Base-by-base conservation (phyloP, 2,888 invertebrate genomes). In the Drosophila greeni region DNA sequence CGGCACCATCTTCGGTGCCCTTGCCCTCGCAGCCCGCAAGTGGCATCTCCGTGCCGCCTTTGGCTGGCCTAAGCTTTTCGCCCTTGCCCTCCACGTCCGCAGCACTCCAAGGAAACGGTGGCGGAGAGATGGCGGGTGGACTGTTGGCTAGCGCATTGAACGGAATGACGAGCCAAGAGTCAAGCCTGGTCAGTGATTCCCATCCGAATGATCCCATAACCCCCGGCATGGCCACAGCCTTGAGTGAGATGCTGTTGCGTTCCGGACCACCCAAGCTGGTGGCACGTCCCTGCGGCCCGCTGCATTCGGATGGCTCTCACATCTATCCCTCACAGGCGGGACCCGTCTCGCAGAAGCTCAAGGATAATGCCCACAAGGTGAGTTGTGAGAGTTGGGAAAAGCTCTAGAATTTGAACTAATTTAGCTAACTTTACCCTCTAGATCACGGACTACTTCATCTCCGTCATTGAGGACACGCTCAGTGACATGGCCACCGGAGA, bases 391-490 rank as follows among this genome's bases (percentile, higher is more conserved):
- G 75, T 51, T 36, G 14, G 29, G 5, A 29, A 45, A 18, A 26
- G 12, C 2, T 12, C 6, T 16, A 11, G 6, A 20, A 9, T 7
- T 24, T 14, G 7, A 16, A 37, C 20, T 29, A 4, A 24, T 18
- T 36, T 11, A 7, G 8, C 16, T 0, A 23, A n/a, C 12, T 18
- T 8, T 5, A n/a, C 49, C 0, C 2, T 5, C 29, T 85, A 94
- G 93, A 87, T 94, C 73, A 90, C 91, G 26, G 93, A 94, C 74
- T 93, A 92, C 86, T 94, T 95, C 87, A 92, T 94, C 40, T 91
- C 91, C 1, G 90, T 94, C 51, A 88, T 95, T 61, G 92, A 93
- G 79, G 94, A 94, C 59, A 91, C 92, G 0, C 78, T 94, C 31
- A 90, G 91, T 53, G 93, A 93, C 81, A 79, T 94, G 73, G 91